Evolutionary conservation across 2,113 vertebrate species (phyloP), one percentile per base, ranked within the genome.

Genomic region (Solea solea): DNA sequence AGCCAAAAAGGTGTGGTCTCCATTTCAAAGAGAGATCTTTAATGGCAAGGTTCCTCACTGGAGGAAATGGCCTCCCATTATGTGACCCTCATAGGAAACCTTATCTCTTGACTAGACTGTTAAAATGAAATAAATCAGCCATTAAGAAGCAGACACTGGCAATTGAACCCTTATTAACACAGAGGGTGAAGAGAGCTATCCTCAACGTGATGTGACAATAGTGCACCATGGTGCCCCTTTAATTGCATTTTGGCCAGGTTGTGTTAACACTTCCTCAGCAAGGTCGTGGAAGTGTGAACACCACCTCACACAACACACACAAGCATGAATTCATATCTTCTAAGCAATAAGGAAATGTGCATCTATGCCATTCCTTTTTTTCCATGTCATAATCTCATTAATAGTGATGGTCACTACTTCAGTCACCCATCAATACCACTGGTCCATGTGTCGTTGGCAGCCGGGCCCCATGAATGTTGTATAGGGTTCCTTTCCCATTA

Each of bases 101-200:
- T 78, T 89, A 88, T 87, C 90, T 89, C 89, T 79, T 94, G 92
- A 94, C 92, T 93, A 90, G 92, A 89, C 90, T 90, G 94, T 93
- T 94, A 93, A 93, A 94, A 94, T 91, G 89, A 93, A 93, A 93
- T 94, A 94, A 94, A 94, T 94, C 92, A 93, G 91, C 91, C 91
- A 93, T 94, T 93, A 92, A 90, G 90, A 92, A 84, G 73, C 88
- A 44, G 80, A 88, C 80, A 48, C 87, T 78, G 75, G 93, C 91
- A 92, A 94, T 90, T 90, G 90, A 89, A 93, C 91, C 81, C 85
- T 91, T 90, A 92, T 94, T 94, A 94, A 93, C 90, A 91, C 76
- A 64, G 73, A 77, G 78, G 88, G 81, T 82, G 49, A 86, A 84
- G 81, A 83, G 74, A 78, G 74, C 80, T 62, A 82, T 87, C 82